Conservation (phyloP, 2,797 vertebrate genomes). For the Hyperoplus lanceolatus region DNA sequence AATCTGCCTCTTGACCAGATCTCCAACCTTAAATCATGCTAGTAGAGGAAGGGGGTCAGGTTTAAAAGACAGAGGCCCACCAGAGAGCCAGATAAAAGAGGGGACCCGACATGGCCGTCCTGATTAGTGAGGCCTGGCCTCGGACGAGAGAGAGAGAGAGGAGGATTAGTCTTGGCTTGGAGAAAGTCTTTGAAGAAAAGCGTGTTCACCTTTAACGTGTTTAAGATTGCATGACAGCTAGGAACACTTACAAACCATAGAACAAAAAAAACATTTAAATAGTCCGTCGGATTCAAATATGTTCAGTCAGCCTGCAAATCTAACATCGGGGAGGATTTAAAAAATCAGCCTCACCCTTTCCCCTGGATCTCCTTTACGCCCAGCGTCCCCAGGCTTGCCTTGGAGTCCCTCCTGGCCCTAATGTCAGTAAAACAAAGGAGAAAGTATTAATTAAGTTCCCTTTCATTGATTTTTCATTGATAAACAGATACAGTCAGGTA, state of each 20-base stretch:
- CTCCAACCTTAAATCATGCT: slow-evolving; percentile 61
- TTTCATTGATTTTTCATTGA: neutral
- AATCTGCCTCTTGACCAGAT: slow-evolving; percentile 64
- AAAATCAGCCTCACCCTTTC: slow-evolving; percentile 82
- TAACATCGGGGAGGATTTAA: slow-evolving; percentile 35
- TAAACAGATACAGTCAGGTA: slow-evolving; percentile 24
- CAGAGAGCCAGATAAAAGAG: slow-evolving; percentile 62
- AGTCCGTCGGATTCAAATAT: slow-evolving; percentile 56
- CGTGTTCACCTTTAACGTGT: slow-evolving; percentile 72
- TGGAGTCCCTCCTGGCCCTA: slow-evolving; percentile 85
- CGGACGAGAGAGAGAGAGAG: slow-evolving; percentile 38
- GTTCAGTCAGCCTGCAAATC: slow-evolving; percentile 52
- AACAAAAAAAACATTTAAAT: slow-evolving; percentile 64
- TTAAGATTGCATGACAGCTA: slow-evolving; percentile 62
- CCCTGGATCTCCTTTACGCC: slow-evolving; percentile 87
- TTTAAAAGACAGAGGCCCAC: slow-evolving; percentile 71
- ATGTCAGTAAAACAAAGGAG: slow-evolving; percentile 45
- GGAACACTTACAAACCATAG: slow-evolving; percentile 56
- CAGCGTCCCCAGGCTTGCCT: slow-evolving; percentile 81
- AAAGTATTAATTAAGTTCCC: slow-evolving; percentile 7
- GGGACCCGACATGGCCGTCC: slow-evolving; percentile 57
- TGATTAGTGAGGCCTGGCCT: slow-evolving; percentile 72
- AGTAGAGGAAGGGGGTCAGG: slow-evolving; percentile 63
- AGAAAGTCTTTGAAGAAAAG: slow-evolving; percentile 74
- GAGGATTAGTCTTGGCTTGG: slow-evolving; percentile 74